Base-by-base conservation (phyloP, 1,140 invertebrate genomes). In the fruit fly (Drosophila melanogaster) region DNA sequence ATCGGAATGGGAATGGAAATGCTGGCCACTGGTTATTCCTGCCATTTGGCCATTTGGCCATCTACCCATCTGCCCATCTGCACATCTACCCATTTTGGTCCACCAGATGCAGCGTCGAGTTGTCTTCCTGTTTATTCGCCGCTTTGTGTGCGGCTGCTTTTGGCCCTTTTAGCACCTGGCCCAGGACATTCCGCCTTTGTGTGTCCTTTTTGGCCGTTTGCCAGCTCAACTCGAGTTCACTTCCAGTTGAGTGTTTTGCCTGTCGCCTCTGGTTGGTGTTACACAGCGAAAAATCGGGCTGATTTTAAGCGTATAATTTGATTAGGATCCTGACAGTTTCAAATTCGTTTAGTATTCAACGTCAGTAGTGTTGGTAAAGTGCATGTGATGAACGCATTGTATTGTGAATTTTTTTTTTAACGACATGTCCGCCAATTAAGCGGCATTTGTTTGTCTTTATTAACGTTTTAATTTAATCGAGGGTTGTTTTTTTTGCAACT, bases 181-280 rank as follows among this genome's bases (percentile, higher is more conserved):
- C 61, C 58, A 47, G 64, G 67, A 58, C 69, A 71, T 49, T 70
- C 53, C 30, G 41, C 61, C 49, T 43, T 49, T 62, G 43, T 24
- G 19, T 47, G 66, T 71, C 54, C 72, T 75, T 76, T 70, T 76
- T 86, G 81, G 81, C 77, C 65, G 62, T 57, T 70, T 81, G 81
- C 81, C 71, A 74, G 72, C 66, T 58, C 50, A 49, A 67, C 65
- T 73, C 72, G 79, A 81, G 60, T 81, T 77, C 76, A 79, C 75
- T 84, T 84, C 77, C 78, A 80, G 78, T 81, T 75, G 74, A 74
- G 73, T 79, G 81, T 87, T 78, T 80, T 72, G 60, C 64, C 70
- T 59, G 58, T 85, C 60, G 71, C 59, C 50, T 62, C 55, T 60
- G 76, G 66, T 69, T 43, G 71, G 56, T 38, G 58, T 47, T 64